Conservation (phyloP, 2,888 invertebrate genomes). For the Rugalucina vietnamica region DNA sequence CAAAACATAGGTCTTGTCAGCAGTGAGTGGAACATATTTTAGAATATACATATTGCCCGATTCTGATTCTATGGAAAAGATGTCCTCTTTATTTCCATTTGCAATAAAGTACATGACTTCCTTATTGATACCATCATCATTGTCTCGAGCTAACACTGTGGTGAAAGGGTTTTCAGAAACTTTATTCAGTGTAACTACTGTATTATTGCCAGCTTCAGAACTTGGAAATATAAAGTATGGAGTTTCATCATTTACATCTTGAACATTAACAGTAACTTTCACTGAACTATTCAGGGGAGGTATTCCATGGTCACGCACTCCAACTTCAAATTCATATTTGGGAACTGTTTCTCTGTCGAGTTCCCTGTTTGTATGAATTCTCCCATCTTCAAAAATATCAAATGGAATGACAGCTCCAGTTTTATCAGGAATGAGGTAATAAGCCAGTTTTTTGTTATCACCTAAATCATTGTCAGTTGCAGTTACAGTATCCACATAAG, state of each 20-base stretch:
- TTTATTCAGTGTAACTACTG: constrained; percentile 71
- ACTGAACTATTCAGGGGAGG: constrained; percentile 90
- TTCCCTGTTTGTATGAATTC: constrained; percentile 93
- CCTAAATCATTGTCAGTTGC: constrained; percentile 97
- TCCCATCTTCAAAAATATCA: constrained; percentile 85
- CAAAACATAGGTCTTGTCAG: constrained; percentile 54
- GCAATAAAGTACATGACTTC: constrained; percentile 95
- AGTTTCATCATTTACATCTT: constrained; percentile 98
- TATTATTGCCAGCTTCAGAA: constrained; percentile 61
- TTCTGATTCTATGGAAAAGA: constrained; percentile 63
- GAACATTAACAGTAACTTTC: constrained; percentile 95
- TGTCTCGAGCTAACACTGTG: constrained; percentile 93
- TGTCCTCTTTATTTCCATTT: constrained; percentile 88
- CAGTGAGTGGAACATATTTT: constrained; percentile 61
- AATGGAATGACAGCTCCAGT: constrained; percentile 86
- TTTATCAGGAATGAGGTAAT: constrained; percentile 78
- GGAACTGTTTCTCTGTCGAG: constrained; percentile 94
- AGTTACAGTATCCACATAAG: constrained; percentile 94
- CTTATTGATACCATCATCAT: constrained; percentile 95
- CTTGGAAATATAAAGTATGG: constrained; percentile 85
- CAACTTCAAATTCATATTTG: constrained; percentile 92
- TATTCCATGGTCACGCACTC: constrained; percentile 90
- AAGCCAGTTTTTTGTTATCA: constrained; percentile 92
- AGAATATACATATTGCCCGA: constrained; percentile 60
- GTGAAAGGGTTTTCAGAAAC: constrained; percentile 71